phyloP scores from a whole-genome alignment of 2,888 invertebrate genomes.

The Dioctria linearis region DNA sequence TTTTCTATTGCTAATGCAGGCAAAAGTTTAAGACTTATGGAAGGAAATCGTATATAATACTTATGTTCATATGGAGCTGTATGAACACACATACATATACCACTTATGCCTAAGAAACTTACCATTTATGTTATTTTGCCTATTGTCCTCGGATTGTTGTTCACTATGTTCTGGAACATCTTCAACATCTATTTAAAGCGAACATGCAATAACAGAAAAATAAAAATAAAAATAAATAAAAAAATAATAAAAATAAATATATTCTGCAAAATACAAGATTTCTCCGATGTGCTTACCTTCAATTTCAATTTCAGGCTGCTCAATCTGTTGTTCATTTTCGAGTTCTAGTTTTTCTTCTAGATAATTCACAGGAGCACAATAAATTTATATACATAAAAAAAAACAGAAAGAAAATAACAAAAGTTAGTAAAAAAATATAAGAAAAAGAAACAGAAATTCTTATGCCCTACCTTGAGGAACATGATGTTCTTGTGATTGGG shows the following conservation, averaged over 20 bases:
- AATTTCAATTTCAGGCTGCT: constrained; percentile 65
- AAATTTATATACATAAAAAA: constrained; percentile 58
- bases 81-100: too few species aligned
- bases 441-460: constrained; percentile 37
- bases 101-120: constrained; percentile 60
- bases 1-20: constrained; percentile 51
- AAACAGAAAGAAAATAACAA: constrained; percentile 59
- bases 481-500: constrained; percentile 68
- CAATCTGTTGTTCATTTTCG: constrained; percentile 68
- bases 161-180: constrained; percentile 25
- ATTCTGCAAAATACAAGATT: not conserved
- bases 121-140: constrained; percentile 65
- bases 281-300: constrained; percentile 70
- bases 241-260: constrained; percentile 62
- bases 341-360: constrained; percentile 71
- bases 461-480: constrained; percentile 59
- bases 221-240: constrained; percentile 52
- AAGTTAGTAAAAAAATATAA: constrained; percentile 54
- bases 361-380: constrained; percentile 70
- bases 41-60: not conserved
- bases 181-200: constrained; percentile 37
- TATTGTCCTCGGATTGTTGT: constrained; percentile 36
- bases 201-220: constrained; percentile 58
- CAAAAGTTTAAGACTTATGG: constrained; percentile 36
- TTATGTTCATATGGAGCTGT: too few species aligned